Evolutionary conservation across 1,140 invertebrate species (phyloP).

Genomic region (Periplaneta americana): DNA sequence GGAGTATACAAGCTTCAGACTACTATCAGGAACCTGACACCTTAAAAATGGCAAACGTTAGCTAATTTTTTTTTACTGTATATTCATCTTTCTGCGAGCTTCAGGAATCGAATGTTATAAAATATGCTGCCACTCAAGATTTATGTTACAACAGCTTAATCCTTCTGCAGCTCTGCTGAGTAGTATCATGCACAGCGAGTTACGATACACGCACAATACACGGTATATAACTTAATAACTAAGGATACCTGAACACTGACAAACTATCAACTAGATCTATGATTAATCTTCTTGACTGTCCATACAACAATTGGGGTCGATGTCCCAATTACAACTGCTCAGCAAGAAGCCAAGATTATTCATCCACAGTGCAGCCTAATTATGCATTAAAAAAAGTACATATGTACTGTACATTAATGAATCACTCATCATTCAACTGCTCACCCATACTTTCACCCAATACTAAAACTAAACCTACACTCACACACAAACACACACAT

Average conservation of each 20-base stretch:
- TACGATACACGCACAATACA: no score
- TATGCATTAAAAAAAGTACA: neutral
- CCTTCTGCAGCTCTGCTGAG: neutral
- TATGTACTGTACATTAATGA: neutral
- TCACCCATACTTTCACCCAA: neutral
- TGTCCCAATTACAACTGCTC: neutral
- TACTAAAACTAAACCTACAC: neutral
- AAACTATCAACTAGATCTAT: neutral
- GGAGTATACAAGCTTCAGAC: neutral
- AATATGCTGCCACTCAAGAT: neutral
- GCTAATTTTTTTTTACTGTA: neutral
- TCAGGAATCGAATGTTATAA: neutral
- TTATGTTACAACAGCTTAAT: neutral
- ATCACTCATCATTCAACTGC: neutral
- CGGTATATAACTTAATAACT: neutral
- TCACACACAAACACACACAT: neutral
- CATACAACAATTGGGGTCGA: neutral
- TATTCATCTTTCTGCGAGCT: neutral
- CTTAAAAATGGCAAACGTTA: neutral
- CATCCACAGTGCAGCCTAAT: neutral
- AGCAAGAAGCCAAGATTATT: neutral
- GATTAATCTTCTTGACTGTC: neutral
- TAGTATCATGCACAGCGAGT: neutral
- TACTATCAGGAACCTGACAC: neutral
- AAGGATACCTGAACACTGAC: neutral